phyloP scores from a whole-genome alignment of 2,113 vertebrate species.

The Lamprologus speciosus region DNA sequence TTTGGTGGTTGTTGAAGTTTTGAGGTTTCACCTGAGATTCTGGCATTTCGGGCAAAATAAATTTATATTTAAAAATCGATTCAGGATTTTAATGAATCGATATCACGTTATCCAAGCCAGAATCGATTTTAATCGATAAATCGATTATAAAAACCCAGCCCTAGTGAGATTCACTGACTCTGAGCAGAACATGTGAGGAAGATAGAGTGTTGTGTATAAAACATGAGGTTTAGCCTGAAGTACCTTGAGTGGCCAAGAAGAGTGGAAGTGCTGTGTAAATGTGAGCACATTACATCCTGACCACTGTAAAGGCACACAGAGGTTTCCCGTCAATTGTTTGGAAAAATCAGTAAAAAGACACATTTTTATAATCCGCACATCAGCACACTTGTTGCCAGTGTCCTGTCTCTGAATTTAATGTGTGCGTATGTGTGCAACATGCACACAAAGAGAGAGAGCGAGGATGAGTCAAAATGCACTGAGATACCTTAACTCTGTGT shows the following conservation, averaged over 20 bases:
- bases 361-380: background rate
- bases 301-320: background rate
- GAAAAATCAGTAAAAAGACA: background rate
- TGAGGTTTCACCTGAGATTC: no score
- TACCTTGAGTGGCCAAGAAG: accelerated
- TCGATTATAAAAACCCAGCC: no score
- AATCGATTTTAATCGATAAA: no score
- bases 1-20: no score
- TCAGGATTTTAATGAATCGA: no score
- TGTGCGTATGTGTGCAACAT: accelerated
- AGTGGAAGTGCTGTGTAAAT: background rate
- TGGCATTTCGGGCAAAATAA: no score
- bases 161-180: background rate
- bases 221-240: background rate
- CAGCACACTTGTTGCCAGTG: background rate
- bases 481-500: background rate
- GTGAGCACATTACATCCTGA: background rate
- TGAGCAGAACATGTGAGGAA: background rate
- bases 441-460: background rate
- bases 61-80: no score
- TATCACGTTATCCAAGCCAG: no score
- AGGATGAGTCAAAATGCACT: background rate
- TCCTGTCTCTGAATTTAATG: background rate
- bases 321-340: accelerated
- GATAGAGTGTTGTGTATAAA: background rate